Evolutionary conservation across 2,113 vertebrate species (phyloP), one percentile per base, ranked within the genome.

Genomic region (Erythrolamprus reginae): DNA sequence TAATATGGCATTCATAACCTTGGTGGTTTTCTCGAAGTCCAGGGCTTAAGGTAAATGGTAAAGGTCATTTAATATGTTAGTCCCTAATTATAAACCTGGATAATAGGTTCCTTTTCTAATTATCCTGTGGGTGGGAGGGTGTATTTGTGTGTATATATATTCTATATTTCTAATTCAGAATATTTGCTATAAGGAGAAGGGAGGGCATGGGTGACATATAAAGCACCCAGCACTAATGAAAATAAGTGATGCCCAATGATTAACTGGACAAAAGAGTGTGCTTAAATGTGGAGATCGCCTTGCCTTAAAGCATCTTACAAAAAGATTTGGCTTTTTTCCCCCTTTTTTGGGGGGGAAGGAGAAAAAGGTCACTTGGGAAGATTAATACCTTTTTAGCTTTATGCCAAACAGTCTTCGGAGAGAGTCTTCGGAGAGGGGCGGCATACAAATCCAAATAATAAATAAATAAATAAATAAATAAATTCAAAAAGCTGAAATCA

Each of bases 1-100:
- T 98, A 96, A 98, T 98, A 98, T 96, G 97, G 96, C 96, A 96
- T 97, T 97, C 96, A 98, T 98, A 97, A 97, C 97, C 96, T 97
- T 96, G 93, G 96, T 96, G 94, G 93, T 97, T 98, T 98, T 97
- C 96, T 95, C 95, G 95, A 96, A 97, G 97, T 97, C 96, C 90
- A 89, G 95, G 96, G 97, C 95, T 96, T 96, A 97, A 98, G 98
- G 97, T 98, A 98, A 98, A 98, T 97, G 97, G 96, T 97, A 98
- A 97, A 98, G 98, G 97, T 98, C 97, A 97, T 98, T 98, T 98
- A 98, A 98, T 98, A 98, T 98, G 96, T 97, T 96, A 96, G 96
- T 97, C 97, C 96, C 97, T 98, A 96, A 98, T 98, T 98, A 97
- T 98, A 97, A 98, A 98, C 97, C 96, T 96, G 93, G 96, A 94